Conservation (phyloP, 2,113 vertebrate genomes). For the Aplodontia rufa region DNA sequence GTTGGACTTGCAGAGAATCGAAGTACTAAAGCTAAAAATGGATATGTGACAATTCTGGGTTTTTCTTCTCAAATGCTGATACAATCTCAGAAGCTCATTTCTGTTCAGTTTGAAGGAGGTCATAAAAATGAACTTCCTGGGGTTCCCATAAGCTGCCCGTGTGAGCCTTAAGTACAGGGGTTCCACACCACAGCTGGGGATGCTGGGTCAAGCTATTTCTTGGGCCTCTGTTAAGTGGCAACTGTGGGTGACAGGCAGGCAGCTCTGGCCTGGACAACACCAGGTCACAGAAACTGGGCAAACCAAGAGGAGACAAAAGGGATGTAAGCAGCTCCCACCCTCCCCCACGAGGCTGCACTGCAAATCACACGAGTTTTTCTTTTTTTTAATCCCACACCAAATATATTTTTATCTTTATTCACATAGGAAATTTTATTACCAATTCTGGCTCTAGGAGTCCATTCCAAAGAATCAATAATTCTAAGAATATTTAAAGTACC, state of each 20-base stretch:
- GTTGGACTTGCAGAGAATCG: background rate
- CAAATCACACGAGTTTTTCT: background rate
- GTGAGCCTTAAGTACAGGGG: background rate
- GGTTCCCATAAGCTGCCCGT: background rate
- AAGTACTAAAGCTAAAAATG: background rate
- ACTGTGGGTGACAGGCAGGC: background rate
- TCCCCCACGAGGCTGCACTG: background rate
- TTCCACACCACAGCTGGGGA: background rate
- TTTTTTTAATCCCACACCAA: background rate
- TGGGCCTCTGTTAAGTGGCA: background rate
- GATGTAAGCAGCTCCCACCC: fast-evolving
- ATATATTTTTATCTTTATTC: background rate
- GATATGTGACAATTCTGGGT: background rate
- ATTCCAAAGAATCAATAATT: background rate
- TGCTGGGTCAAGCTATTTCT: background rate
- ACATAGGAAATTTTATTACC: background rate
- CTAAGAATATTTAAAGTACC: background rate
- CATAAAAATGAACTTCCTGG: conserved; percentile 35
- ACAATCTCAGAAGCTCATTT: conserved; percentile 3
- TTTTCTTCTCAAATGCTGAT: background rate
- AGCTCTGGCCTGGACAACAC: background rate
- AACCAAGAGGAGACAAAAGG: background rate
- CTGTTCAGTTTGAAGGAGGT: background rate
- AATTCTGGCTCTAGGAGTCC: background rate
- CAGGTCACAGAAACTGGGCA: background rate